Conservation (phyloP, 2,888 invertebrate species). For the Metalampra italica region DNA sequence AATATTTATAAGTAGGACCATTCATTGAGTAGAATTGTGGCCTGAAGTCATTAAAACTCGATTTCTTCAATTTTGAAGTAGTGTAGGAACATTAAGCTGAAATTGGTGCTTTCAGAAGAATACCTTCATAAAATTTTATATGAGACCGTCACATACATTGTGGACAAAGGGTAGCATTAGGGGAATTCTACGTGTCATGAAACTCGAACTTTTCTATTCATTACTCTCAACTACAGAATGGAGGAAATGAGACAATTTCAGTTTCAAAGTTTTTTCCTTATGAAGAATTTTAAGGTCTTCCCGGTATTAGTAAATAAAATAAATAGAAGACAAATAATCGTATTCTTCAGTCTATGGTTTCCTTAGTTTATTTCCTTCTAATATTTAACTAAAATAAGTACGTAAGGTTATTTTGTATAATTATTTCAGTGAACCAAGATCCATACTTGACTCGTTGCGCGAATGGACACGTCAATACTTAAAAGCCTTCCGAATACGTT, state of each 20-base stretch:
- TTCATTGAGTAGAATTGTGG: too few relatives aligned
- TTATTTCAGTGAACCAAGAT: neutral
- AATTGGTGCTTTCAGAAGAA: constrained; percentile 36
- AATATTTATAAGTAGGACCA: too few relatives aligned
- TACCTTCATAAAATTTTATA: constrained; percentile 59
- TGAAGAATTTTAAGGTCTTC: neutral
- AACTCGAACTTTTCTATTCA: constrained; percentile 61
- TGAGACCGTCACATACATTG: constrained; percentile 60
- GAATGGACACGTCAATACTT: constrained; percentile 30
- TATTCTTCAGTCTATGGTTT: too few relatives aligned
- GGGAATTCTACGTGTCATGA: constrained; percentile 61
- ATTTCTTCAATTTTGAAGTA: neutral
- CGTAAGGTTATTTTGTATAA: too few relatives aligned
- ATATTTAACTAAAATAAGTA: too few relatives aligned
- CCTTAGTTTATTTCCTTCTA: too few relatives aligned
- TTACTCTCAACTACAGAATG: constrained; percentile 41
- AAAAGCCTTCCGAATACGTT: constrained; percentile 37
- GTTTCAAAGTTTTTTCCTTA: neutral
- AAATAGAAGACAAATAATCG: too few relatives aligned
- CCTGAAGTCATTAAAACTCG: neutral
- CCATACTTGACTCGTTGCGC: constrained; percentile 5
- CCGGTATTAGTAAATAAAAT: too few relatives aligned
- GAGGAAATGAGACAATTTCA: constrained; percentile 12
- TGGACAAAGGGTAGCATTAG: constrained; percentile 60
- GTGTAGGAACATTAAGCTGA: constrained; percentile 35